Evolutionary conservation across 2,113 vertebrate species (phyloP).

Genomic region (Charina bottae): DNA sequence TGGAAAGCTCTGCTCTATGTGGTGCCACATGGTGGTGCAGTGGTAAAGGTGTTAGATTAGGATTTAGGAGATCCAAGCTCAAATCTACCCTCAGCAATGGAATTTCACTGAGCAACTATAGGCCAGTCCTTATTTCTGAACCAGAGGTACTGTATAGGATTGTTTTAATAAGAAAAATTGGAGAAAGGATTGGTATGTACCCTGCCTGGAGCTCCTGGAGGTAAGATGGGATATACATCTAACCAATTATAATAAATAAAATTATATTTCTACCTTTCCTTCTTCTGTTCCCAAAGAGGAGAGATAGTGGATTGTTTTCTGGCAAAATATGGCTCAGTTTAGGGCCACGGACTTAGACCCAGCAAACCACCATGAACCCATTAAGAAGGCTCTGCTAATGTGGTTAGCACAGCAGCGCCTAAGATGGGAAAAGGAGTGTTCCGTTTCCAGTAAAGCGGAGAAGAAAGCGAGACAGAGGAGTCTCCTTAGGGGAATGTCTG

Average conservation of each 20-base stretch:
- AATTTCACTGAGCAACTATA: too few relatives aligned
- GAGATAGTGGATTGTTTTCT: not conserved
- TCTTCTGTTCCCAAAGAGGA: not conserved
- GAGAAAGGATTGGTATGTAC: not conserved
- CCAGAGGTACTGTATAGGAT: not conserved
- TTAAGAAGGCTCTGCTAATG: constrained; percentile 24
- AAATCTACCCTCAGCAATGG: too few relatives aligned
- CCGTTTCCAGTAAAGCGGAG: constrained; percentile 52
- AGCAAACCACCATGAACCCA: constrained; percentile 26
- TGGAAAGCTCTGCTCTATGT: too few relatives aligned
- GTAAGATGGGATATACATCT: not conserved
- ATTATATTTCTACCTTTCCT: constrained; percentile 7
- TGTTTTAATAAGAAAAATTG: not conserved
- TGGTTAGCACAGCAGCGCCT: constrained; percentile 37
- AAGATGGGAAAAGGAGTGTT: constrained; percentile 38
- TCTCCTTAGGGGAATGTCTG: constrained; percentile 36
- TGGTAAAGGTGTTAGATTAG: too few relatives aligned
- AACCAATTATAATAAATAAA: not conserved
- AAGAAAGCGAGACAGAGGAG: constrained; percentile 46
- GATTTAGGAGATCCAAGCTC: too few relatives aligned
- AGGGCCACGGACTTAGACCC: constrained; percentile 17
- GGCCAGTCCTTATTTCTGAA: too few relatives aligned
- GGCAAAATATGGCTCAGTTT: constrained; percentile 16
- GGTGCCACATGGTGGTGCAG: not conserved
- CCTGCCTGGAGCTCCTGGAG: not conserved